Conservation (phyloP, 2,113 vertebrate genomes). For the Urocitellus parryii region DNA sequence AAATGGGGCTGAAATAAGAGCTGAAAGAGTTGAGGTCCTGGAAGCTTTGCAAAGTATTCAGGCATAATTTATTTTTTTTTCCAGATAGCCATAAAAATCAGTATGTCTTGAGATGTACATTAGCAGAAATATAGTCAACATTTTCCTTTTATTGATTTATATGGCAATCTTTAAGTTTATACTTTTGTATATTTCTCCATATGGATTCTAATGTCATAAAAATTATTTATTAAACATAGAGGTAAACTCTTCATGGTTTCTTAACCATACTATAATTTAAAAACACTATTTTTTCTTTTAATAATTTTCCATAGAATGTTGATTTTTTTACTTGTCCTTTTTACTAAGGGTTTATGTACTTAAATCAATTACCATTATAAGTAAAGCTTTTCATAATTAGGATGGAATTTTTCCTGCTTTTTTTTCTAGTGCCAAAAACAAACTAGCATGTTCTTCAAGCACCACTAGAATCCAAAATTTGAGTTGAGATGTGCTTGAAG, state of each 20-base stretch:
- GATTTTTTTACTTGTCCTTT: slow-evolving; percentile 32
- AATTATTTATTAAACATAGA: background rate
- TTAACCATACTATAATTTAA: background rate
- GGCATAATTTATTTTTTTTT: background rate
- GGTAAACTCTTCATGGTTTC: background rate
- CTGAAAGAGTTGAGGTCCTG: background rate
- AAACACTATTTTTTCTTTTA: background rate
- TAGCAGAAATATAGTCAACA: background rate
- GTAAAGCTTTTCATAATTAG: slow-evolving; percentile 31
- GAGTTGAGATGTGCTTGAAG: background rate
- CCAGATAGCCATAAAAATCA: background rate
- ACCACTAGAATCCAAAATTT: background rate
- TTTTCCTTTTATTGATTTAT: slow-evolving; percentile 16
- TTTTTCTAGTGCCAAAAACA: background rate
- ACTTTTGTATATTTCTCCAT: slow-evolving; percentile 15
- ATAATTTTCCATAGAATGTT: background rate
- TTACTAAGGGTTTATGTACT: background rate
- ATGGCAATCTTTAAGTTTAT: background rate
- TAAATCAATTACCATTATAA: background rate
- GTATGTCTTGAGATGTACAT: slow-evolving; percentile 9
- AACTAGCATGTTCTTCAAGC: background rate
- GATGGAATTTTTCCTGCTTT: slow-evolving; percentile 17
- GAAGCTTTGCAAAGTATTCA: background rate
- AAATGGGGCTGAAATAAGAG: background rate
- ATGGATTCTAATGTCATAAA: slow-evolving; percentile 9